Evolutionary conservation across 2,797 vertebrate genomes (phyloP).

Genomic region (Heliangelus exortis): DNA sequence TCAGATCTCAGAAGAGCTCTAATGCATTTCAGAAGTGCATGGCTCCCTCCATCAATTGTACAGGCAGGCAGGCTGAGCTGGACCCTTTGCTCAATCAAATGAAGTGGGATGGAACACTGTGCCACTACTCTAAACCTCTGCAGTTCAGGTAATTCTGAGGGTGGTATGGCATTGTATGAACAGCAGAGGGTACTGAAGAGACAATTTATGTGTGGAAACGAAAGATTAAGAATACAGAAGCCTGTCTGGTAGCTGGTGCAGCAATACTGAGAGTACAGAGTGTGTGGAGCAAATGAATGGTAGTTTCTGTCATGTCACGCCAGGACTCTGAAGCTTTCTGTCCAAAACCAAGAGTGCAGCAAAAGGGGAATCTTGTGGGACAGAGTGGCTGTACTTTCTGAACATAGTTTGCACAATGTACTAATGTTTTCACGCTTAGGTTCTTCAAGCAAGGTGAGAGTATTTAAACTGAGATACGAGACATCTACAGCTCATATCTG

Average conservation of each 20-base stretch:
- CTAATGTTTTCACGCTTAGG: not conserved
- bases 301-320: not conserved
- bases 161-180: not conserved
- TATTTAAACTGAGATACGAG: not conserved
- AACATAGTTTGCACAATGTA: not conserved
- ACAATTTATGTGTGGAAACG: not conserved
- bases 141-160: not conserved
- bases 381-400: not conserved
- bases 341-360: not conserved
- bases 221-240: not conserved
- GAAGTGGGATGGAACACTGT: not conserved
- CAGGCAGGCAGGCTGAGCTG: not conserved
- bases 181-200: constrained; percentile 65
- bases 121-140: not conserved
- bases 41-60: not conserved
- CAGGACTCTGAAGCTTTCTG: not conserved
- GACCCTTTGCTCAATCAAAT: not conserved
- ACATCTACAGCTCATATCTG: not conserved
- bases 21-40: not conserved
- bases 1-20: not conserved
- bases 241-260: not conserved
- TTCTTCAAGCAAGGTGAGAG: not conserved
- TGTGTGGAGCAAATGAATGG: not conserved
- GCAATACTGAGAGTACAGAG: not conserved
- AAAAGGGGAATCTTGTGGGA: not conserved